Percentiles rank a stretch among this genome's conserved stretches.
These are phyloP conservation scores for Aspidapion aeneum DNA, from an alignment of 2,888 invertebrate species.

Conservation along the genomic window DNA sequence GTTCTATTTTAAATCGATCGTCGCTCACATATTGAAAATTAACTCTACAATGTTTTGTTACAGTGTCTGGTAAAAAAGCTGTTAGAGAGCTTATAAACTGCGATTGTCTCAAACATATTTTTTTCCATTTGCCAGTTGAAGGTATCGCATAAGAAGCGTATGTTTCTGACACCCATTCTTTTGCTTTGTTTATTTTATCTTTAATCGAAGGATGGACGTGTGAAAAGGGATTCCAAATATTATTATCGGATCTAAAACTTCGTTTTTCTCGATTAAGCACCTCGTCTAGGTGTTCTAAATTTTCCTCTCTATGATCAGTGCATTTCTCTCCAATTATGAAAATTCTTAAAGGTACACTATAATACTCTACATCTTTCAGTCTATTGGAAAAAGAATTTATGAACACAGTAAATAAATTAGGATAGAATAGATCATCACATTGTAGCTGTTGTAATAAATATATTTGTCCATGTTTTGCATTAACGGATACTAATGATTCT, in stretches of 20 bases:
- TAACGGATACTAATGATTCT: conserved; percentile 70
- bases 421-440: conserved; percentile 80
- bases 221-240: conserved; percentile 33
- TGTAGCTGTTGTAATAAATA: conserved; percentile 67
- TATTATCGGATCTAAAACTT: conserved; percentile 27
- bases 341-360: conserved; percentile 73
- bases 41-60: conserved; percentile 69
- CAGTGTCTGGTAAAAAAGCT: conserved; percentile 72
- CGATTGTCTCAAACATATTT: conserved; percentile 75
- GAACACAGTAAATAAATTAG: conserved; percentile 80
- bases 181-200: conserved; percentile 69
- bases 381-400: conserved; percentile 82
- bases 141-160: conserved; percentile 86
- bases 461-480: conserved; percentile 70
- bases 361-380: conserved; percentile 76
- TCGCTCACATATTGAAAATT: conserved; percentile 78
- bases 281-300: conserved; percentile 48
- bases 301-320: conserved; percentile 57
- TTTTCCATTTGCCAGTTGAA: conserved; percentile 73
- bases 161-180: conserved; percentile 83
- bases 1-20: conserved; percentile 65
- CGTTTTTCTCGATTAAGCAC: conserved; percentile 31
- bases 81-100: conserved; percentile 77
- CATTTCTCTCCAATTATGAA: conserved; percentile 71
- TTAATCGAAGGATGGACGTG: conserved; percentile 60